Percentiles rank a stretch among this genome's conserved stretches.
phyloP scores from a whole-genome alignment of 2,113 vertebrate genomes.

The Corapipo altera region DNA sequence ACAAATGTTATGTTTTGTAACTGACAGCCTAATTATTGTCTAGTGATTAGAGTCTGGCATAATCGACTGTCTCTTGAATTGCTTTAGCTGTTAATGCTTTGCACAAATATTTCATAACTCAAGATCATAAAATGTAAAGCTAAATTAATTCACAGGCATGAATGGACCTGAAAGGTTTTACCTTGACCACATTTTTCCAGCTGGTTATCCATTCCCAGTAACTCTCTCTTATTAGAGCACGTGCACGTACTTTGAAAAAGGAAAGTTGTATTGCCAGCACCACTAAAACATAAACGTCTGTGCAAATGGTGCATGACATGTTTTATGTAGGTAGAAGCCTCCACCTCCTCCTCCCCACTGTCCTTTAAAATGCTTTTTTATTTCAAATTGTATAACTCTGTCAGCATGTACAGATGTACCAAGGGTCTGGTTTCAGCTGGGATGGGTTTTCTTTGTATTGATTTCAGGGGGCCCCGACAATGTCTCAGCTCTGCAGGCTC shows the following conservation, averaged over 20 bases:
- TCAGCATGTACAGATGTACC: background rate
- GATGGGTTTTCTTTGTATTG: background rate
- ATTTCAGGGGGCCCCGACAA: background rate
- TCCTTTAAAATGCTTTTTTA: background rate
- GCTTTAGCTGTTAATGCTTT: background rate
- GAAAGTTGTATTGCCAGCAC: background rate
- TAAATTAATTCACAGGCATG: slow-evolving; percentile 43
- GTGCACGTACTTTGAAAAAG: background rate
- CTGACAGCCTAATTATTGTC: slow-evolving; percentile 57
- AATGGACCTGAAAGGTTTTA: slow-evolving; percentile 33
- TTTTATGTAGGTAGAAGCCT: background rate
- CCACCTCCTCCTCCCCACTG: background rate
- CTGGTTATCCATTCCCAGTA: slow-evolving; percentile 11
- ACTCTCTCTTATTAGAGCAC: background rate
- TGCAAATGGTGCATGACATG: background rate
- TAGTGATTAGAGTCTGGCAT: slow-evolving; percentile 51
- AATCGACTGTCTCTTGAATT: background rate
- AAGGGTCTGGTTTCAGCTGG: background rate
- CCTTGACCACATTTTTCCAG: slow-evolving; percentile 30
- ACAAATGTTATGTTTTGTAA: slow-evolving; percentile 49
- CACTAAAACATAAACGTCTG: background rate
- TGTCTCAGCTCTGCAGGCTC: background rate
- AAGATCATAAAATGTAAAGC: slow-evolving; percentile 16
- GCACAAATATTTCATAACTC: slow-evolving; percentile 47
- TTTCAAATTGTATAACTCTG: background rate